These are phyloP conservation scores for Parasteatoda tepidariorum DNA, from an alignment of 1,140 invertebrate species.

Conservation along the genomic window DNA sequence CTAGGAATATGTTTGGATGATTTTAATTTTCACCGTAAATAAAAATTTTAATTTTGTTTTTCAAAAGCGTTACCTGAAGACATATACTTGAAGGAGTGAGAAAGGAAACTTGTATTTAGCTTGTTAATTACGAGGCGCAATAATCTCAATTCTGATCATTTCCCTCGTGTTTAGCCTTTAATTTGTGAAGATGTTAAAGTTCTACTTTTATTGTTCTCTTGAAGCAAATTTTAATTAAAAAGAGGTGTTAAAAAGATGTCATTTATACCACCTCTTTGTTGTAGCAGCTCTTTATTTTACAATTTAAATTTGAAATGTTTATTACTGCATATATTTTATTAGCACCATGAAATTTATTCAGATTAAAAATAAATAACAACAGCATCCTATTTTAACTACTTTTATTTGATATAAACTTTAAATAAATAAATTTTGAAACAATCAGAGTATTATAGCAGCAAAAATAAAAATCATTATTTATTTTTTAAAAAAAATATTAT, in stretches of 20 bases:
- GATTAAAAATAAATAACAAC: neutral
- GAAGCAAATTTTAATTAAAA: neutral
- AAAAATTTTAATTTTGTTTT: conserved; percentile 24
- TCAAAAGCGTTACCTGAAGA: neutral
- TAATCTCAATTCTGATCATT: conserved; percentile 45
- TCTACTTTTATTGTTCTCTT: conserved; percentile 4
- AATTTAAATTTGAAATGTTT: neutral
- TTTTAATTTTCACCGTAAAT: conserved; percentile 26
- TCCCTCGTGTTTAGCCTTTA: conserved; percentile 34
- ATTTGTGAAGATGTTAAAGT: conserved; percentile 27
- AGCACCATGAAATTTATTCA: neutral
- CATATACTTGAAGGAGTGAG: neutral
- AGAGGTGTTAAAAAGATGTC: neutral
- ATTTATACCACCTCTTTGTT: neutral
- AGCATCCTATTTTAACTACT: no score
- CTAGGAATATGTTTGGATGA: neutral
- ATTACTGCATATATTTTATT: neutral
- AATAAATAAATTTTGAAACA: no score
- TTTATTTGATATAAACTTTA: no score
- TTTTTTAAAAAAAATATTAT: no score
- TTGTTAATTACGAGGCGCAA: conserved; percentile 36
- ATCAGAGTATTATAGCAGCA: no score
- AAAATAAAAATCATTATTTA: no score
- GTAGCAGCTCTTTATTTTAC: neutral
- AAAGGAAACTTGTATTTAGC: neutral